Base-by-base conservation (phyloP, 2,113 vertebrate genomes). In the Dicerorhinus sumatrensis region DNA sequence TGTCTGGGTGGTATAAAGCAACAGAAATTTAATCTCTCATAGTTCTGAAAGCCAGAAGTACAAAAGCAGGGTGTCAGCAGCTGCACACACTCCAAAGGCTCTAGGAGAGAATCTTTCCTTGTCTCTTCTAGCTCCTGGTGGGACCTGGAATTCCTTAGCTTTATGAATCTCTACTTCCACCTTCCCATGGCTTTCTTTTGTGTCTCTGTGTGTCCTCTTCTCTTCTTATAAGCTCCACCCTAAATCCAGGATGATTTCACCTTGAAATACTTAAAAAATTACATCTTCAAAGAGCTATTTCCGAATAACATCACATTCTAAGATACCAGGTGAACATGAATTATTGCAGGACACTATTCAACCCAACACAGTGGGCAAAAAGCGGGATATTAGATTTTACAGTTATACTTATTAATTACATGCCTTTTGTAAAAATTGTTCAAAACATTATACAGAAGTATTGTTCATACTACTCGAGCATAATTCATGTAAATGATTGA, bases 401-500 rank as follows among this genome's bases (percentile, higher is more conserved):
- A 21, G 23, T 97, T 83, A 72, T 89, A 77, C 18, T 73, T 65
- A 76, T 87, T 97, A 89, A 86, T 82, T 96, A 89, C 77, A 82
- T 96, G 3, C 11, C 54, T 89, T 98, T 81, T 54, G 33, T 13
- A 94, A 67, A 76, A 94, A 94, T 85, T 85, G 46, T n/a, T 96
- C 14, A 33, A 48, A 98, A 51, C 62, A 87, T 18, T 79, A 91
- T 95, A 92, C 96, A 97, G 83, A 96, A 79, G 17, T 77, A 25
- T 67, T 96, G 33, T 76, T 97, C 75, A 96, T 76, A 88, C 9
- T 95, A 81, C 60, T 98, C 10, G 62, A 93, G 70, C 91, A 96
- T 97, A 97, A 96, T 96, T 97, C 65, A 83, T 84, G 92, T 48
- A 96, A 96, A 98, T 79, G 5, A 0, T 63, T 97, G 83, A 93